Conservation (phyloP, 2,113 vertebrate species). For the Lichenostomus cassidix region DNA sequence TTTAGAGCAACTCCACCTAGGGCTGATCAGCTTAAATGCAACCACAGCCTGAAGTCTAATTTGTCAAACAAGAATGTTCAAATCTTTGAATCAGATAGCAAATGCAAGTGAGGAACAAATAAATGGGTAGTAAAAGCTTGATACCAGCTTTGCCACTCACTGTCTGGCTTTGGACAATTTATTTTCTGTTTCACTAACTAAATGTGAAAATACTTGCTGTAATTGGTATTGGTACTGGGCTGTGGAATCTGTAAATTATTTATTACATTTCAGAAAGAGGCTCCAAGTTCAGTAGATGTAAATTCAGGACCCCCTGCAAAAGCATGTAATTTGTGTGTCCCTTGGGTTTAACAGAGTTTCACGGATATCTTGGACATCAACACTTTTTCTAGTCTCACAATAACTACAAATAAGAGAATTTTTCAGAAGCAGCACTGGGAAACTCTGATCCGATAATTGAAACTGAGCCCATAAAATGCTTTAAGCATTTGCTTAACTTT, state of each 20-base stretch:
- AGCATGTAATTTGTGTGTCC: neutral
- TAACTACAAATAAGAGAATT: neutral
- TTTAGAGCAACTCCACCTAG: neutral
- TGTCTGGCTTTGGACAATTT: neutral
- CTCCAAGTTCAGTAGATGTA: neutral
- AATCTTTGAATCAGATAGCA: neutral
- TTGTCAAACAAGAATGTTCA: neutral
- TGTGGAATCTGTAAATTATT: neutral
- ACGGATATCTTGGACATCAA: neutral
- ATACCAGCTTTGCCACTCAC: neutral
- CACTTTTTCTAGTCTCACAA: neutral
- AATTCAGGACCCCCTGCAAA: neutral
- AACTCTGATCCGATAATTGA: neutral
- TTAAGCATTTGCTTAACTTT: neutral
- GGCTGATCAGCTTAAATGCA: neutral
- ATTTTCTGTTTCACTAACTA: neutral
- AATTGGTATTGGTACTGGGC: neutral
- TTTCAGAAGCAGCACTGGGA: neutral
- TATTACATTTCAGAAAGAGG: neutral
- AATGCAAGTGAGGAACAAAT: neutral
- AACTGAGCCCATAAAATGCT: neutral
- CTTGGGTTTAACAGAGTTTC: neutral
- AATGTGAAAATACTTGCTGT: neutral
- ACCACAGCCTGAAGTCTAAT: neutral
- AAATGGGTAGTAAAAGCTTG: neutral